Base-by-base conservation (phyloP, 2,888 invertebrate genomes). In the Drosophila recens region DNA sequence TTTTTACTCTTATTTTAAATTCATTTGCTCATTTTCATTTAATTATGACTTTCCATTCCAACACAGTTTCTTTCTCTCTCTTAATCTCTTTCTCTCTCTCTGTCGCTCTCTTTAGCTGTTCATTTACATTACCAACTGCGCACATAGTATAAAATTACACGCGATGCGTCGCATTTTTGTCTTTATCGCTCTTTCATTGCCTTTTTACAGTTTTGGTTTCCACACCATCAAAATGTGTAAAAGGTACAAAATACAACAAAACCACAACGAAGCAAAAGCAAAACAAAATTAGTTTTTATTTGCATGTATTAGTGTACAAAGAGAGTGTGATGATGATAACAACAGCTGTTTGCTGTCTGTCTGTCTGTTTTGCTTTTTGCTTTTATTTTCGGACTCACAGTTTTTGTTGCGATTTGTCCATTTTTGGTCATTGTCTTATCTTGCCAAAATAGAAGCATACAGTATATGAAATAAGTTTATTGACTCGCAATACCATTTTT, bases 81-180 rank as follows among this genome's bases (percentile, higher is more conserved):
- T 23, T 27, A 23, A 33, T 13, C 61, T 13, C 49, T 38, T 30
- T 15, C 27, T 27, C 8, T 5, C 36, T 13, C 61, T 10, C 49
- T 38, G 30, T 20, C 27, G 23, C 51, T 36, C 45, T 57, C 42
- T 45, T 48, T 58, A 40, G 52, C 67, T 57, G 57, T 70, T 75
- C 73, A 80, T 84, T 84, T 84, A 84, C 82, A 83, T 83, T 82
- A 72, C 57, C 73, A 79, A 83, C 82, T 83, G 82, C 86, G 82
- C 83, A 83, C 83, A 75, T 56, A 43, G 56, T 75, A 67, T 73
- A 72, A 67, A 67, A 63, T 79, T 76, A 76, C 76, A 76, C 40
- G 62, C 65, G 51, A 51, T 13, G 48, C 54, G 48, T 45, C 49
- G 53, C 40, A 51, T 56, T 36, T 36, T 48, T 20, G n/a, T 59